These are phyloP conservation scores for Siphamia tubifer DNA, from an alignment of 2,113 vertebrate species.

Conservation along the genomic window DNA sequence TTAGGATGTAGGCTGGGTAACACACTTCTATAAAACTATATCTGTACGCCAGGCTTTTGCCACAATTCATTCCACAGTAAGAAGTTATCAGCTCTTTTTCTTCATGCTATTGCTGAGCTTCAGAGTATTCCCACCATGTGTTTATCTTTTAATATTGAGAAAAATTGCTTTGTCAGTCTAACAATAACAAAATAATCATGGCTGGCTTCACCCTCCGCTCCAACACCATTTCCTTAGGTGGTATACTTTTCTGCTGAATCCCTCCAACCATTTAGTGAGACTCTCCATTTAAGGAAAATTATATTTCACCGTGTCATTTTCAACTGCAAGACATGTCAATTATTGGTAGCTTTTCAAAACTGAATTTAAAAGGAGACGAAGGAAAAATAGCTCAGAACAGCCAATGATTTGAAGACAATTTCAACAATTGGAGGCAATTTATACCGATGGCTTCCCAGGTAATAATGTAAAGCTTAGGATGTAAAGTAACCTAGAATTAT, in stretches of 20 bases:
- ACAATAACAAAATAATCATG: conserved; percentile 25
- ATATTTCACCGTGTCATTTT: conserved; percentile 10
- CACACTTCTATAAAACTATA: conserved; percentile 14
- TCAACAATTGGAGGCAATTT: neutral
- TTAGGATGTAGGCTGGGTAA: neutral
- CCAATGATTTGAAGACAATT: no score
- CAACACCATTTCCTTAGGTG: neutral
- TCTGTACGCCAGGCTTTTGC: conserved; percentile 18
- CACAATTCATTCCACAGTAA: conserved; percentile 14
- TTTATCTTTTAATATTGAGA: conserved; percentile 1
- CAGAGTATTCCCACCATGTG: neutral
- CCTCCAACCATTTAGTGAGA: neutral
- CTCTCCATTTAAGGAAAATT: neutral
- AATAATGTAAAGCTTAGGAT: neutral
- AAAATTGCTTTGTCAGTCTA: conserved; percentile 13
- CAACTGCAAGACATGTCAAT: neutral
- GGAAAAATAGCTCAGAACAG: neutral
- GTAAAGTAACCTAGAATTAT: neutral
- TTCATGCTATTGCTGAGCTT: no score
- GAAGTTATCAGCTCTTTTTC: conserved; percentile 6
- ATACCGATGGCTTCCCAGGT: neutral
- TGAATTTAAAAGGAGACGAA: neutral
- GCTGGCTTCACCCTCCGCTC: neutral
- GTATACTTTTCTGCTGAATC: conserved; percentile 12
- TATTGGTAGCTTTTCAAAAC: neutral